Evolutionary conservation across 1,140 invertebrate genomes (phyloP).

Genomic region (Ridgeia piscesae): DNA sequence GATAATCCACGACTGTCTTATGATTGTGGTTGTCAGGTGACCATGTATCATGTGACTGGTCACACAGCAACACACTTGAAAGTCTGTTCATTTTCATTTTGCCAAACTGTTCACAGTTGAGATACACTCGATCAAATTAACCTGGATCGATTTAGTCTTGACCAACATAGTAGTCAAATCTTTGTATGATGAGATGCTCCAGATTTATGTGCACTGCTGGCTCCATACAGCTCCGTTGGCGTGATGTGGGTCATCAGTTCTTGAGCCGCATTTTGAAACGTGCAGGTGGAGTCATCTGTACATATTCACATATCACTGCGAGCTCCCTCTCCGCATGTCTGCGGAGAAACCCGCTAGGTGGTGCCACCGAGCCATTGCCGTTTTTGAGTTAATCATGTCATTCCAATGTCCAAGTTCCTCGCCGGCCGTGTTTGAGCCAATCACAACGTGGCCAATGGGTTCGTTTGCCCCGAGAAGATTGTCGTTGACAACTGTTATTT

Average conservation of each 20-base stretch:
- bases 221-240: background rate
- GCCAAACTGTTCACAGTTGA: background rate
- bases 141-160: background rate
- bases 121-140: background rate
- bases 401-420: constrained; percentile 47
- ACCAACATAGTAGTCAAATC: background rate
- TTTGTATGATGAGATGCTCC: background rate
- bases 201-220: background rate
- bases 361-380: constrained; percentile 37
- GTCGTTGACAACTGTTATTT: constrained; percentile 50
- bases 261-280: background rate
- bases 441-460: constrained; percentile 42
- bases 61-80: background rate
- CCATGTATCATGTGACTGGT: background rate
- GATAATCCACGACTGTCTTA: background rate
- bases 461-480: constrained; percentile 54
- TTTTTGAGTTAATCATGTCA: constrained; percentile 36
- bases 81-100: background rate
- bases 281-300: background rate
- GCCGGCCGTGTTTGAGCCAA: constrained; percentile 41
- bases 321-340: background rate
- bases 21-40: background rate
- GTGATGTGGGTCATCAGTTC: background rate
- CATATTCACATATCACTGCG: background rate
- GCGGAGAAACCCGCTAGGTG: background rate